phyloP scores from a whole-genome alignment of 2,888 invertebrate species.

The Cremastinae sp. region DNA sequence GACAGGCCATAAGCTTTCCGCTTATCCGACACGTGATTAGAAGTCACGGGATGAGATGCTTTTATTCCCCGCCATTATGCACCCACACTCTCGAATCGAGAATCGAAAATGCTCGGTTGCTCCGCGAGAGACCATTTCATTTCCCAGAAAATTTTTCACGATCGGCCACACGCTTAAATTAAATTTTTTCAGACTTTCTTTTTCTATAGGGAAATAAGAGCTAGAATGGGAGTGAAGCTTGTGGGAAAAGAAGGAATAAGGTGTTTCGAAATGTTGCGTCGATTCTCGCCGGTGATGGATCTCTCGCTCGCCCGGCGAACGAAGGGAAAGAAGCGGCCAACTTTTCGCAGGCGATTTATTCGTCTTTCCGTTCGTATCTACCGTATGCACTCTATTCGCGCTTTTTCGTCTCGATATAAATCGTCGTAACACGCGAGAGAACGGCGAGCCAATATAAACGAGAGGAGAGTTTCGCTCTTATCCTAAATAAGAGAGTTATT shows the following conservation, averaged over 20 bases:
- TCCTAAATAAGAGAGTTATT: slow-evolving; percentile 29
- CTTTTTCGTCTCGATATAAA: slow-evolving; percentile 54
- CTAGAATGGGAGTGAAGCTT: too few relatives aligned
- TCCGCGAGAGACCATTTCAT: too few relatives aligned
- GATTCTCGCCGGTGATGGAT: too few relatives aligned
- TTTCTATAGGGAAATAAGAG: too few relatives aligned
- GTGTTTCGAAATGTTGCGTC: too few relatives aligned
- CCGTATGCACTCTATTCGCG: slow-evolving; percentile 41
- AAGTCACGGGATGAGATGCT: slow-evolving; percentile 25
- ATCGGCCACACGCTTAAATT: too few relatives aligned
- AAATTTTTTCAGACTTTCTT: too few relatives aligned
- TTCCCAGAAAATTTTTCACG: too few relatives aligned
- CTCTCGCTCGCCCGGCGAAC: slow-evolving; percentile 3
- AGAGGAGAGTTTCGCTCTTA: slow-evolving; percentile 28
- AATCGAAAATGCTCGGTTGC: background rate
- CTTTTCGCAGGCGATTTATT: slow-evolving; percentile 49
- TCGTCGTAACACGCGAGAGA: slow-evolving; percentile 49
- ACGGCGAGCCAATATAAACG: slow-evolving; percentile 29
- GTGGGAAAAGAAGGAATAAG: background rate
- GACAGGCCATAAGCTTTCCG: slow-evolving; percentile 42
- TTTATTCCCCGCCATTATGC: slow-evolving; percentile 6
- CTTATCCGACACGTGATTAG: slow-evolving; percentile 50
- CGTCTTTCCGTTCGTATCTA: slow-evolving; percentile 47
- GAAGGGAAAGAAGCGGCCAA: too few relatives aligned
- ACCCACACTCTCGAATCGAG: background rate